Base-by-base conservation (phyloP, 2,888 invertebrate genomes). In the Sarcophaga caerulescens region DNA sequence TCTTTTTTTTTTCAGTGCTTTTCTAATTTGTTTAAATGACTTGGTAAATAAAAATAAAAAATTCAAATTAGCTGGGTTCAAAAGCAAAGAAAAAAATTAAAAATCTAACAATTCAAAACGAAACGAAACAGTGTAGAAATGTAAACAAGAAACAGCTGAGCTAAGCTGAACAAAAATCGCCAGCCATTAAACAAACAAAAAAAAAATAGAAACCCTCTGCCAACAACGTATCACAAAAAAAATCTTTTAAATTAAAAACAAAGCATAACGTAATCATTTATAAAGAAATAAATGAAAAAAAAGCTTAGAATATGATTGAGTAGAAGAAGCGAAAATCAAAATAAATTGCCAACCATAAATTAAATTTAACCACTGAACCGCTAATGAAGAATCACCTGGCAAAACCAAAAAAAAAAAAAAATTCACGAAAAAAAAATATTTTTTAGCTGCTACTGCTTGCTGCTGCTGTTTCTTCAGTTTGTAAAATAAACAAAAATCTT, bases 141-240 rank as follows among this genome's bases (percentile, higher is more conserved):
- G 81, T 85, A 83, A 85, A 86, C 83, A 85, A 81, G 71, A 83
- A 86, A 81, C 87, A 88, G 86, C 86, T 88, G 87, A 85, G 86
- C 35, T 35, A 35, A 35, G 35, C 35, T 35, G 35, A 35, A 35
- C 1, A 2, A 35, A 35, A 35, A 35, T 35, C 1, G 63, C 63
- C 62, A 73, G 6, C 63, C 52, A 77, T 35, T 35, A 35, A 35
- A 10, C 1, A 35, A 35, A 35, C n/a, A n/a, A n/a, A n/a, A n/a
- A n/a, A n/a, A n/a, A 25, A 25, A 25, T 3, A 23, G 23, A 23
- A 2, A 23, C 23, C 23, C 23, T 3, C 23, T 23, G 23, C 23
- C 3, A 23, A 23, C 23, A 25, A 35, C 35, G 6, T 35, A 35
- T 35, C 35, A 8, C 17, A 65, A 63, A 74, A 71, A 63, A 62